These are phyloP conservation scores for Sebastes cheni DNA, from an alignment of 2,797 vertebrate species.

Conservation along the genomic window DNA sequence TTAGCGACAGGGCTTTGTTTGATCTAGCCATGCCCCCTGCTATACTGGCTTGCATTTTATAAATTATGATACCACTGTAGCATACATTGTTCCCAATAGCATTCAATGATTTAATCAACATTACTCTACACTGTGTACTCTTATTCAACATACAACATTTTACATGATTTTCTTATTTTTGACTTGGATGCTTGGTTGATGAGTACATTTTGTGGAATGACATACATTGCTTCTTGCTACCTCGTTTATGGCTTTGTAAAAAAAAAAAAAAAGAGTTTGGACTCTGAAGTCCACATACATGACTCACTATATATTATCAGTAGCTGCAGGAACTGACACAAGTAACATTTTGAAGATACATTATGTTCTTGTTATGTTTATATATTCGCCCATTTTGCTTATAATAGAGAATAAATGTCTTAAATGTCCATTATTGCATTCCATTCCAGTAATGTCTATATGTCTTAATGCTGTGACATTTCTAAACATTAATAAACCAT, in stretches of 20 bases:
- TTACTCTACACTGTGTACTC: neutral
- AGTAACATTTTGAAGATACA: neutral
- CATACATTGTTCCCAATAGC: neutral
- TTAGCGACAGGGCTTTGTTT: neutral
- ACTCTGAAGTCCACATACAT: neutral
- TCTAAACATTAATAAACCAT: constrained; percentile 1
- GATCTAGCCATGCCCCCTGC: no score
- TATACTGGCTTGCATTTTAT: neutral
- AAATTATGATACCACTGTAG: neutral
- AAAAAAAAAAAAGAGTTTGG: neutral
- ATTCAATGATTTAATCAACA: neutral
- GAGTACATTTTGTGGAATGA: neutral
- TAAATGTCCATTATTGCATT: neutral
- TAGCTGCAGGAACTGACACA: neutral
- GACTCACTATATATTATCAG: neutral
- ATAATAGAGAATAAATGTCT: neutral
- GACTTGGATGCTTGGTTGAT: neutral
- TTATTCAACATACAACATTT: neutral
- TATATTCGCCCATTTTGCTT: neutral
- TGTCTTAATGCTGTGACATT: neutral
- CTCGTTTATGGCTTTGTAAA: neutral
- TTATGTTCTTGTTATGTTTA: neutral
- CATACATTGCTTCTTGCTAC: neutral
- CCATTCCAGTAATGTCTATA: neutral
- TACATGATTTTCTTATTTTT: neutral